Conservation (phyloP, 2,797 vertebrate species). For the Cottoperca gobio region DNA sequence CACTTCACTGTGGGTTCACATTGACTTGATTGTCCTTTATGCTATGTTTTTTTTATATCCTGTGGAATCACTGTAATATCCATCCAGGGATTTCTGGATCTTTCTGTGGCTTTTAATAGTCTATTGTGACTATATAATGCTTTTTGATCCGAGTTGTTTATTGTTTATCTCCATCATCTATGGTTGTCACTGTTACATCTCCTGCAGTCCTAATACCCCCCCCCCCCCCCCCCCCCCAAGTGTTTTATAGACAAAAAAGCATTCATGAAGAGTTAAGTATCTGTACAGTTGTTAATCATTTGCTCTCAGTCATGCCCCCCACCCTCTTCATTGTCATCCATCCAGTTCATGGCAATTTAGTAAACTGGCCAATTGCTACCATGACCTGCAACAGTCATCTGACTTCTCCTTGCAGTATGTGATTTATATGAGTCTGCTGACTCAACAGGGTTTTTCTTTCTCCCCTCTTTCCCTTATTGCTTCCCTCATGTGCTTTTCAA, state of each 20-base stretch:
- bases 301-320: slow-evolving; percentile 12
- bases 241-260: neutral
- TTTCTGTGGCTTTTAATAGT: slow-evolving; percentile 25
- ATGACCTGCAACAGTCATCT: slow-evolving; percentile 77
- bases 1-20: slow-evolving; percentile 25
- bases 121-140: slow-evolving; percentile 14
- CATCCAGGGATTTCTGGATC: slow-evolving; percentile 28
- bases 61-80: slow-evolving; percentile 47
- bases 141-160: slow-evolving; percentile 20
- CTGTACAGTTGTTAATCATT: slow-evolving; percentile 2
- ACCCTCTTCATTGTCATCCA: slow-evolving; percentile 37
- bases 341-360: slow-evolving; percentile 52
- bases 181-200: neutral
- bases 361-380: slow-evolving; percentile 60
- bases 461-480: slow-evolving; percentile 27
- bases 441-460: slow-evolving; percentile 53
- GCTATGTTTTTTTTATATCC: slow-evolving; percentile 43
- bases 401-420: slow-evolving; percentile 73
- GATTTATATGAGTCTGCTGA: slow-evolving; percentile 77
- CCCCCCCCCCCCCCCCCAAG: neutral
- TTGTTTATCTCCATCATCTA: slow-evolving; percentile 12
- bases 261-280: neutral
- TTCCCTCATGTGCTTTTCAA: slow-evolving; percentile 26
- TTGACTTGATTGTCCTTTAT: slow-evolving; percentile 36
- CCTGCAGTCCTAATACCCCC: neutral